phyloP scores from a whole-genome alignment of 37 sponge, comb jelly and placozoan species.

The Beroe ovata region DNA sequence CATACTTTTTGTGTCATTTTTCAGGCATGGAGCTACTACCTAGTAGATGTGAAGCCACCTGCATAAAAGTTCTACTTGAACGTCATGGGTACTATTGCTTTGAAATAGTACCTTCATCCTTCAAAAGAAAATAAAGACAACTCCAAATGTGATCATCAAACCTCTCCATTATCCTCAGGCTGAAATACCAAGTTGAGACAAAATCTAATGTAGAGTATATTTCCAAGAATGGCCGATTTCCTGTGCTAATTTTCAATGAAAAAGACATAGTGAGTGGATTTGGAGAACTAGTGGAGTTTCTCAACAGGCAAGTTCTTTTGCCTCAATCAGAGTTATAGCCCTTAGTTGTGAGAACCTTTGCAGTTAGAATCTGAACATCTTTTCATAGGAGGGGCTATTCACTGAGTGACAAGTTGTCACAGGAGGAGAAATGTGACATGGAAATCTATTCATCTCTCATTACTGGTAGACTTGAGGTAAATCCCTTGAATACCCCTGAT shows the following conservation, averaged over 20 bases:
- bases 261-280: conserved; percentile 32
- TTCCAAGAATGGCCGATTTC: conserved; percentile 52
- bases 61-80: conserved; percentile 20
- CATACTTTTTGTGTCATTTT: too few species aligned
- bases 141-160: background rate
- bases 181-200: conserved; percentile 17
- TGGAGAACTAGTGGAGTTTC: conserved; percentile 8
- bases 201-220: conserved; percentile 63
- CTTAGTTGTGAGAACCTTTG: too few species aligned
- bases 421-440: conserved; percentile 51
- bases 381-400: conserved; percentile 13
- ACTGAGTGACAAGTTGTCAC: conserved; percentile 35
- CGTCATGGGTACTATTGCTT: background rate
- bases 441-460: conserved; percentile 50
- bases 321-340: too few species aligned
- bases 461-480: conserved; percentile 32
- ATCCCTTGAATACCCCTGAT: too few species aligned
- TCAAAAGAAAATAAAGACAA: too few species aligned
- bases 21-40: conserved; percentile 55
- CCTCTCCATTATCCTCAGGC: background rate
- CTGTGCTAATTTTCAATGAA: conserved; percentile 60
- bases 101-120: background rate
- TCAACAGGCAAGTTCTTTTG: conserved; percentile 24
- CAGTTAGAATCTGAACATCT: too few species aligned
- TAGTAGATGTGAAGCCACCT: conserved; percentile 55